Evolutionary conservation across 2,797 vertebrate species (phyloP).

Genomic region (Triplophysa yarkandensis): DNA sequence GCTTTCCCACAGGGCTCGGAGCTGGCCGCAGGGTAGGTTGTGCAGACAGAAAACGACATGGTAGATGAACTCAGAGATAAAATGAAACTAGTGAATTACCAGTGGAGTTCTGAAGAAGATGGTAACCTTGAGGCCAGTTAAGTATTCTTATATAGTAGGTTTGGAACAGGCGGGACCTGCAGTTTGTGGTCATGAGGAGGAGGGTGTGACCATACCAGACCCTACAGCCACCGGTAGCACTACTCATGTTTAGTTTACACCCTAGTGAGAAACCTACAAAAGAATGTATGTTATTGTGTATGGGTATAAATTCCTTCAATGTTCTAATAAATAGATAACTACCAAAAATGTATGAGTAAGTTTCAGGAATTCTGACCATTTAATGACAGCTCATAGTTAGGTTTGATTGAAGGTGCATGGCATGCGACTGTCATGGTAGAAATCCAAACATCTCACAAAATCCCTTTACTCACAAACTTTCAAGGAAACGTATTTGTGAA

Average conservation of each 20-base stretch:
- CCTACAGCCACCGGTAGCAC: conserved; percentile 42
- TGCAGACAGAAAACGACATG: conserved; percentile 17
- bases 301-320: conserved; percentile 30
- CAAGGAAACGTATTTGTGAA: too few species aligned
- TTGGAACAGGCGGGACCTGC: conserved; percentile 66
- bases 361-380: background rate
- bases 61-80: conserved; percentile 57
- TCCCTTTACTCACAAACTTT: too few species aligned
- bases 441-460: too few species aligned
- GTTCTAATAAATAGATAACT: background rate
- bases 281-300: conserved; percentile 62
- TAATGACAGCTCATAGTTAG: background rate
- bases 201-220: conserved; percentile 57
- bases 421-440: background rate
- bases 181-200: conserved; percentile 29
- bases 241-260: conserved; percentile 62
- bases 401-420: background rate
- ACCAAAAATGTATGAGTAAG: conserved; percentile 4
- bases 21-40: background rate
- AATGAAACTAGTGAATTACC: conserved; percentile 35
- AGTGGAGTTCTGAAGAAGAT: conserved; percentile 55
- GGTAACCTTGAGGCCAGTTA: conserved; percentile 57
- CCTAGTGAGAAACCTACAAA: conserved; percentile 66
- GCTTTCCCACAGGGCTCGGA: conserved; percentile 11
- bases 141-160: conserved; percentile 70